Conservation (phyloP, 2,113 vertebrate genomes). For the Halichoerus grypus region DNA sequence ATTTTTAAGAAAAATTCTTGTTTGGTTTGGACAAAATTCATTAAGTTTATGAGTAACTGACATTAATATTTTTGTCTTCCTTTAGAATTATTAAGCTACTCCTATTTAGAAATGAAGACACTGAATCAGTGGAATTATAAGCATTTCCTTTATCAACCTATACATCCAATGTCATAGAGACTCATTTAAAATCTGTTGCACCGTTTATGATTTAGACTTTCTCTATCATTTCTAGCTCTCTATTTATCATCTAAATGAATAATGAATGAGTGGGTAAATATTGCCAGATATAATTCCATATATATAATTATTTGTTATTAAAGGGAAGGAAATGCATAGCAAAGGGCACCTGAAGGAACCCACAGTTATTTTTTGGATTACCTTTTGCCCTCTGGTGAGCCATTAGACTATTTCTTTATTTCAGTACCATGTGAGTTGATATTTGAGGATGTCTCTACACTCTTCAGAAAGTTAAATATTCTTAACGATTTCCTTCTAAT, state of each 20-base stretch:
- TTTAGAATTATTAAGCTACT: constrained; percentile 29
- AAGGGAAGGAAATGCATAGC: neutral
- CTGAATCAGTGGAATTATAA: neutral
- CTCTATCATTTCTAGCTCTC: neutral
- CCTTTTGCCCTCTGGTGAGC: neutral
- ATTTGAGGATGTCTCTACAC: neutral
- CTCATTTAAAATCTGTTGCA: neutral
- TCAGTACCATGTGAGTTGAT: neutral
- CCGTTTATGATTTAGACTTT: neutral
- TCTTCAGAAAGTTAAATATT: constrained; percentile 14
- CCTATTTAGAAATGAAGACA: constrained; percentile 21
- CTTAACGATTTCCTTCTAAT: neutral
- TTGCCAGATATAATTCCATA: neutral
- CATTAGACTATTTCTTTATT: neutral
- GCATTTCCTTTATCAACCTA: neutral
- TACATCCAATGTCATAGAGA: neutral
- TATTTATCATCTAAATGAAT: neutral
- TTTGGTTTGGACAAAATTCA: constrained; percentile 30
- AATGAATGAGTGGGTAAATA: neutral
- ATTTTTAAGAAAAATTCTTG: constrained; percentile 38
- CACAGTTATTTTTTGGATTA: constrained; percentile 2
- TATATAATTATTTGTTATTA: neutral
- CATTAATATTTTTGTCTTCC: neutral
- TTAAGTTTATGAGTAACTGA: neutral
- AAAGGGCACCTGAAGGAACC: neutral